Evolutionary conservation across 1,140 invertebrate genomes (phyloP), one percentile per base, ranked within the genome.

Genomic region (Pseudomyrmex sp.): DNA sequence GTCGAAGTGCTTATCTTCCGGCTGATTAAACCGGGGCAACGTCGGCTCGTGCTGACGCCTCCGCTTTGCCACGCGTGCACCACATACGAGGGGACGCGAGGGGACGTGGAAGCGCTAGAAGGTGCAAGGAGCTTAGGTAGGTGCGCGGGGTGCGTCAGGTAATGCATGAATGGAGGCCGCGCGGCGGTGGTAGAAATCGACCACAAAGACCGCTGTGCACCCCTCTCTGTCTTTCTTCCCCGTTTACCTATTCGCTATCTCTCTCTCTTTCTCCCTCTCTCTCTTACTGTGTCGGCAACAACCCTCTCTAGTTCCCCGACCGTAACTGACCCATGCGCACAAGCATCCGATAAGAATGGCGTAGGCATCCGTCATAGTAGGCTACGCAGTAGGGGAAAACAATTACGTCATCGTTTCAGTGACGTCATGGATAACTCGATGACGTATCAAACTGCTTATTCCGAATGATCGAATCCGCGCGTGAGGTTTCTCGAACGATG

Each of bases 1-100:
- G 87, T 88, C 85, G 85, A 87, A 85, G 87, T 70, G 75, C 66
- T 65, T 56, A 75, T 87, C 82, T 87, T 66, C 76, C 70, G 75
- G 82, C 52, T 82, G 86, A 87, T 88, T 88, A 87, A 80, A 82
- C 66, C 74, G 83, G 83, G 76, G 44, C 87, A 73, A 82, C 86
- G 63, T 84, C 69, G 69, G 77, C 80, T 86, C 85, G 61, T 88
- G 85, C 87, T 85, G 74, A 85, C 90, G 90, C 90, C 91, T 91
- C 89, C 91, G 90, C 87, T 83, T 18, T 85, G 75, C 52, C 87
- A 91, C 89, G 90, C 86, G 86, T 89, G 82, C 85, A 87, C 68
- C 75, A 82, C 72, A 62, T 70, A 62, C 58, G n/a, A 54, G 15
- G 35, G 23, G 50, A 2, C 61, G 50, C 62, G 48, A 63, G 20